A percentile compares a stretch with the other conserved stretches of the same genome.
Evolutionary conservation across 2,113 vertebrate genomes (phyloP).

Genomic region (Platysternon megacephalum): DNA sequence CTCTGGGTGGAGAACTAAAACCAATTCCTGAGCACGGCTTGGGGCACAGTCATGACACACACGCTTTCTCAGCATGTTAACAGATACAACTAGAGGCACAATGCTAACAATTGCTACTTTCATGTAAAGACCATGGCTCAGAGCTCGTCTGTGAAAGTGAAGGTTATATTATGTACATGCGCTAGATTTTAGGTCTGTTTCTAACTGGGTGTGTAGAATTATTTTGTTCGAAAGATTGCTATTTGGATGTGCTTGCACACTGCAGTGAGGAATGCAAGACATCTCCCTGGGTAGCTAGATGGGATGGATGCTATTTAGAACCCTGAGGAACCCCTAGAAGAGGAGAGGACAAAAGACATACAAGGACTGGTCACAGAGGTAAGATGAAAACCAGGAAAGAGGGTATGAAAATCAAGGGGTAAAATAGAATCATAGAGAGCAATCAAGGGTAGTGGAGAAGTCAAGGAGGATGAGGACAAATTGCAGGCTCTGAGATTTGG

Average conservation of each 20-base stretch:
- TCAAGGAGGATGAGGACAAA: background rate
- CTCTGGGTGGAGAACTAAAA: too few species aligned
- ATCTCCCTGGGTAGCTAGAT: background rate
- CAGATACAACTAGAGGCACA: too few species aligned
- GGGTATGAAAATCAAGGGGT: background rate
- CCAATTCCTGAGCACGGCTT: too few species aligned
- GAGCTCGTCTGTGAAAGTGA: too few species aligned
- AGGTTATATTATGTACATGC: background rate
- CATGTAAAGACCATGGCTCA: too few species aligned
- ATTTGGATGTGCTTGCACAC: background rate
- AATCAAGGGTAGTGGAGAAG: background rate
- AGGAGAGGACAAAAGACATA: background rate
- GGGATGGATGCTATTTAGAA: background rate
- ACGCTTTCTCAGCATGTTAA: too few species aligned
- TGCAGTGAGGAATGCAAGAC: background rate
- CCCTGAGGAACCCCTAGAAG: background rate
- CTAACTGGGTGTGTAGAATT: too few species aligned
- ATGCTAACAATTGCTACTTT: too few species aligned
- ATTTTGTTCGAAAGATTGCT: background rate
- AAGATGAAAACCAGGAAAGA: background rate
- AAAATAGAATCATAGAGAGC: background rate
- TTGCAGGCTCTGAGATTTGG: background rate
- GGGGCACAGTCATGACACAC: too few species aligned
- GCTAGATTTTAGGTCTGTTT: background rate
- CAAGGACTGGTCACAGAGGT: background rate